Percentiles rank a stretch among this genome's conserved stretches.
These are phyloP conservation scores for Trissoscelio sp. DNA, from an alignment of 2,888 invertebrate species.

Conservation along the genomic window DNA sequence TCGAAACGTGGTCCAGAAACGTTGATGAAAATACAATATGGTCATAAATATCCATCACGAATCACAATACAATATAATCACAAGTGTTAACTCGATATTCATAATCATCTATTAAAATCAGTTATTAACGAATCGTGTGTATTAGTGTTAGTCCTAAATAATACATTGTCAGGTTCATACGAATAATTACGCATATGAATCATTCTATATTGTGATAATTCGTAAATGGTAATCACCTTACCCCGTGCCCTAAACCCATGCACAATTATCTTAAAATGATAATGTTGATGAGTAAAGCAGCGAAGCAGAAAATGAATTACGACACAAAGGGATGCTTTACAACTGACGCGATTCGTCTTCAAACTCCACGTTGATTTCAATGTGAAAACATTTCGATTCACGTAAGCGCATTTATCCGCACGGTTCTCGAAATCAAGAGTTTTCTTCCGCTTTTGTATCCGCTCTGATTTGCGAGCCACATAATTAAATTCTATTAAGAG, in stretches of 20 bases:
- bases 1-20: background rate
- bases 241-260: conserved; percentile 10
- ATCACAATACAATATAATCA: conserved; percentile 17
- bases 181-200: conserved; percentile 36
- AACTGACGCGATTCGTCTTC: conserved; percentile 40
- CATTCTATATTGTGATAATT: conserved; percentile 41
- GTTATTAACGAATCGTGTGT: conserved; percentile 38
- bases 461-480: conserved; percentile 28
- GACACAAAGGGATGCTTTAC: conserved; percentile 47
- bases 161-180: conserved; percentile 30
- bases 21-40: conserved; percentile 7
- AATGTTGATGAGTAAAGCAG: conserved; percentile 59
- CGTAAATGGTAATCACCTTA: conserved; percentile 50
- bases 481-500: conserved; percentile 56
- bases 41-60: conserved; percentile 20
- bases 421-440: conserved; percentile 49
- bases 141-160: conserved; percentile 44
- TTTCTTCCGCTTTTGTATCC: conserved; percentile 40
- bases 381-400: conserved; percentile 57
- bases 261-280: conserved; percentile 65
- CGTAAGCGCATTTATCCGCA: conserved; percentile 43
- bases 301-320: conserved; percentile 60
- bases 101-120: conserved; percentile 45
- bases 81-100: conserved; percentile 27
- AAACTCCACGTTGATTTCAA: conserved; percentile 35